phyloP scores from a whole-genome alignment of 1,140 invertebrate species.

The Hyphantria cunea region DNA sequence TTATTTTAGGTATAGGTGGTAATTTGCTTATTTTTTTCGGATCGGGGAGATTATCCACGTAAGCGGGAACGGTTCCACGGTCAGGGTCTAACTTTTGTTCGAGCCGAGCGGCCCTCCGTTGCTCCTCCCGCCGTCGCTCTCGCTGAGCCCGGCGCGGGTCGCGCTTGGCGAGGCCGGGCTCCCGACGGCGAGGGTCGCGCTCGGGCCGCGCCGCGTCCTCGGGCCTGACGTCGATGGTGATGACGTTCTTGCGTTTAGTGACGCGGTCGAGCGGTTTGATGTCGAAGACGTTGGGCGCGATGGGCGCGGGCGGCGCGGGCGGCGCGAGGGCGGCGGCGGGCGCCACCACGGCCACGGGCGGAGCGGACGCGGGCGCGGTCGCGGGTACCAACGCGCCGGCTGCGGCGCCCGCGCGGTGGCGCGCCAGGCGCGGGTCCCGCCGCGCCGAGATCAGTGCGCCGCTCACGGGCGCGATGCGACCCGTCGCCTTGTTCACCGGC shows the following conservation, averaged over 20 bases:
- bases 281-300: slow-evolving; percentile 67
- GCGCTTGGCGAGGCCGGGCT: slow-evolving; percentile 40
- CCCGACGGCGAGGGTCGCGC: slow-evolving; percentile 41
- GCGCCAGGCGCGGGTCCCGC: slow-evolving; percentile 59
- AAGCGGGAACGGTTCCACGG: slow-evolving; percentile 34
- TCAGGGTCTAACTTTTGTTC: slow-evolving; percentile 16
- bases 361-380: slow-evolving; percentile 2
- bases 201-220: slow-evolving; percentile 29
- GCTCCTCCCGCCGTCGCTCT: slow-evolving; percentile 10
- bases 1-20: slow-evolving; percentile 75
- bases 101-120: slow-evolving; percentile 30
- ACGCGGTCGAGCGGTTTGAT: slow-evolving; percentile 66
- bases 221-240: slow-evolving; percentile 67
- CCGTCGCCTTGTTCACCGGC: slow-evolving; percentile 60
- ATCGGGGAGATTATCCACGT: slow-evolving; percentile 51
- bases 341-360: slow-evolving; percentile 4
- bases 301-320: slow-evolving; percentile 36
- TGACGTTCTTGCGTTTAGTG: slow-evolving; percentile 72
- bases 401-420: slow-evolving; percentile 16
- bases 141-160: slow-evolving; percentile 33
- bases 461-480: slow-evolving; percentile 86
- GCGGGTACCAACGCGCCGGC: too few species aligned
- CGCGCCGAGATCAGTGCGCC: slow-evolving; percentile 82
- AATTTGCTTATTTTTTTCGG: slow-evolving; percentile 62
- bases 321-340: slow-evolving; percentile 8